A percentile compares a stretch with the other conserved stretches of the same genome.
These are phyloP conservation scores for Zele albiditarsus DNA, from an alignment of 2,888 invertebrate genomes.

Conservation along the genomic window DNA sequence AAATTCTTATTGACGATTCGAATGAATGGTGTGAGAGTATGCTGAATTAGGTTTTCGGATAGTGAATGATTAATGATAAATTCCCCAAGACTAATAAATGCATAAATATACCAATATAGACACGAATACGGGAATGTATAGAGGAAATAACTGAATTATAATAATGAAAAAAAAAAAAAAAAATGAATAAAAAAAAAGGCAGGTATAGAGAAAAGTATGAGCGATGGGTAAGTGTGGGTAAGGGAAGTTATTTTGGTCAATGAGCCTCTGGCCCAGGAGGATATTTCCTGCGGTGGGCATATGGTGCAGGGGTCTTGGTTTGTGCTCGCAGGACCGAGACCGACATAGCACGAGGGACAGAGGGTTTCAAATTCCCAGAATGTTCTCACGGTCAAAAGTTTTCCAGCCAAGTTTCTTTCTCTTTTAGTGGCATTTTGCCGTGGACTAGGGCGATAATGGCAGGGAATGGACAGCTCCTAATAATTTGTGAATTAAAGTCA, in stretches of 20 bases:
- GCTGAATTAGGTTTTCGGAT: no score
- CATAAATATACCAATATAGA: no score
- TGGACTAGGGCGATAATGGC: slow-evolving; percentile 5
- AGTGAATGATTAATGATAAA: no score
- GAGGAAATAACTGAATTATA: background rate
- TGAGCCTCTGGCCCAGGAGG: slow-evolving; percentile 48
- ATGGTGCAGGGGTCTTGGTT: slow-evolving; percentile 63
- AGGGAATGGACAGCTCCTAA: background rate
- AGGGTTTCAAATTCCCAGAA: slow-evolving; percentile 66
- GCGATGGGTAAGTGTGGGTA: slow-evolving; percentile 14
- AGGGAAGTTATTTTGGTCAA: slow-evolving; percentile 47
- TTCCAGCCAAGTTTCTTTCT: slow-evolving; percentile 55
- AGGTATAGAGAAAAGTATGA: slow-evolving; percentile 22
- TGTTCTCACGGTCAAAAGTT: slow-evolving; percentile 72
- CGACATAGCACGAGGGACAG: slow-evolving; percentile 54
- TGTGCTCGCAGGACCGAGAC: slow-evolving; percentile 51
- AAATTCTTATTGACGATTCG: background rate
- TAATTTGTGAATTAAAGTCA: background rate
- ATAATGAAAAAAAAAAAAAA: slow-evolving; percentile 31
- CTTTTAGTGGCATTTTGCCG: slow-evolving; percentile 35
- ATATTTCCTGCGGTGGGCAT: slow-evolving; percentile 69
- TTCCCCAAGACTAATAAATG: no score
- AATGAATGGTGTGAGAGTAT: background rate
- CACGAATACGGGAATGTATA: background rate
- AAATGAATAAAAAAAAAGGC: slow-evolving; percentile 23